phyloP scores from a whole-genome alignment of 2,113 vertebrate genomes.

The Microcebus tavaratra region DNA sequence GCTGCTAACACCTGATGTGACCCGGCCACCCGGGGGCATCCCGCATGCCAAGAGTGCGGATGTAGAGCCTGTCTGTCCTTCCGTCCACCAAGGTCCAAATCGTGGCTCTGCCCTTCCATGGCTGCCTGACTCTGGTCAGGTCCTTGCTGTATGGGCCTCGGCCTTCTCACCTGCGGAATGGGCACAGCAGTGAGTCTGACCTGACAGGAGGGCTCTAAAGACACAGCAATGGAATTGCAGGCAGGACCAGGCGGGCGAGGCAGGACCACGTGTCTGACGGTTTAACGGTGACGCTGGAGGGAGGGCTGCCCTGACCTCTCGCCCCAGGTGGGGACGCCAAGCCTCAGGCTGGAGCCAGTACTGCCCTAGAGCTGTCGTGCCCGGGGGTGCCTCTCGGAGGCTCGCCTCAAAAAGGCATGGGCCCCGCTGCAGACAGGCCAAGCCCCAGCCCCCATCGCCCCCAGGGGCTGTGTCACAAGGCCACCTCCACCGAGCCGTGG shows the following conservation, averaged over 20 bases:
- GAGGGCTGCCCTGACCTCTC: fast-evolving
- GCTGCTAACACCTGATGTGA: no score
- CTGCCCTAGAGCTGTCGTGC: no score
- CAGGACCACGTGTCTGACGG: fast-evolving
- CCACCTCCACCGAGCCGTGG: fast-evolving
- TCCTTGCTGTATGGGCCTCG: neutral
- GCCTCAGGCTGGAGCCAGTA: fast-evolving
- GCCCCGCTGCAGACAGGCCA: neutral
- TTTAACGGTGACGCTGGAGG: fast-evolving
- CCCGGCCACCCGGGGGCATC: neutral
- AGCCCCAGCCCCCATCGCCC: neutral
- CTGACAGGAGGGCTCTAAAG: neutral
- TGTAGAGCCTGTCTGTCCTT: no score
- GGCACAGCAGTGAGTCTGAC: fast-evolving
- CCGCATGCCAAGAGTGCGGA: neutral
- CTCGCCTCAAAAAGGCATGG: fast-evolving
- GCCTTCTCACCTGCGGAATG: neutral
- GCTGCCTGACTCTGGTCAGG: neutral
- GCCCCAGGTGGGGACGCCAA: neutral
- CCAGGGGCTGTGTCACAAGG: neutral
- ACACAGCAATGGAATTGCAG: neutral
- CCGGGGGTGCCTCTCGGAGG: fast-evolving
- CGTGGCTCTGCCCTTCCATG: neutral
- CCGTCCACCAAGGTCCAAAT: no score
- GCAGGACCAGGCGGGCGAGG: fast-evolving